Evolutionary conservation across 2,888 invertebrate species (phyloP).

Genomic region (Coecobrya sp.): DNA sequence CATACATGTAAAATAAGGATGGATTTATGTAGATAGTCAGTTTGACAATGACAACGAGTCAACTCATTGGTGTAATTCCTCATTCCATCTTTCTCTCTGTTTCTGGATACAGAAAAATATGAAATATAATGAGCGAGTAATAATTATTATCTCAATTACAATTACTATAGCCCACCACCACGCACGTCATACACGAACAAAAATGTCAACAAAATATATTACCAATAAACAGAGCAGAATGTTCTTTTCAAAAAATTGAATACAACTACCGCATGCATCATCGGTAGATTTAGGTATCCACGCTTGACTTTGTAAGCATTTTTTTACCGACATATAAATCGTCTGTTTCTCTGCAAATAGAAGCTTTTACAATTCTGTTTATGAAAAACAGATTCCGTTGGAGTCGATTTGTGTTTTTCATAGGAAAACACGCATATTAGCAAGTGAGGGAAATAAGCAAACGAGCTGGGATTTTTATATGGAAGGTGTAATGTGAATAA

Average conservation of each 20-base stretch:
- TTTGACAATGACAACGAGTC: conserved; percentile 32
- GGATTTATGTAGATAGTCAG: background rate
- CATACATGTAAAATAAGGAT: conserved; percentile 35
- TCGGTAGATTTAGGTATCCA: background rate
- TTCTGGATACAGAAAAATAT: background rate
- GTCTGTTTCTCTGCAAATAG: conserved; percentile 10
- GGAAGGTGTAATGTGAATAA: conserved; percentile 26
- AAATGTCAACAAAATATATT: conserved; percentile 25
- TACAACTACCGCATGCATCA: background rate
- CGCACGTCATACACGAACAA: conserved; percentile 13
- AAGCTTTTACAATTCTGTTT: background rate
- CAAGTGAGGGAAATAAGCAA: background rate
- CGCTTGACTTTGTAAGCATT: background rate
- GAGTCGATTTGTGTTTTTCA: background rate
- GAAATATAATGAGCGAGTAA: background rate
- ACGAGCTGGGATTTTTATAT: background rate
- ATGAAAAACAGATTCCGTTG: conserved; percentile 8
- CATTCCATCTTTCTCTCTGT: background rate
- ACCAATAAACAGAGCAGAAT: background rate
- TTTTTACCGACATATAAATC: background rate
- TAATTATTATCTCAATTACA: conserved; percentile 36
- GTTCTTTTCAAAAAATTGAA: background rate
- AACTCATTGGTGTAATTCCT: conserved; percentile 20
- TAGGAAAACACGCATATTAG: conserved; percentile 1
- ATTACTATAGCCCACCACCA: background rate